Evolutionary conservation across 2,888 invertebrate species (phyloP), one percentile per base, ranked within the genome.

Genomic region (Eurytoma adleriae): DNA sequence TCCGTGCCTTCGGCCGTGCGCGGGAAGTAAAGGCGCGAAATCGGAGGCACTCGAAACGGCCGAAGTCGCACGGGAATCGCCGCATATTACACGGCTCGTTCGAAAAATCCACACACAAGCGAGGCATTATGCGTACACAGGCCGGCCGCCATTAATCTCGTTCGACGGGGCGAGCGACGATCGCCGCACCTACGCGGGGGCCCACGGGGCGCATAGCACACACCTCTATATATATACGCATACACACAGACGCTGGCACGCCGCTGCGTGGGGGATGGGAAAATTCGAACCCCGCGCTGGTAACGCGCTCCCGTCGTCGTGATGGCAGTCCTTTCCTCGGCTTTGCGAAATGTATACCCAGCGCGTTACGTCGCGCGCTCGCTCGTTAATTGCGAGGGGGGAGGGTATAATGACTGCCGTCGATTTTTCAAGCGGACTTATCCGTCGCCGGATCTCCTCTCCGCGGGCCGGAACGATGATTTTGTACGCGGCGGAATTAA

Each of bases 261-360:
- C 57, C 14, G 3, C 50, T 16, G 0, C 48, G 12, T 20, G 12
- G 20, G 57, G 74, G 67, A 67, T 75, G 74, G 74, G 74, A 75
- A 74, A 75, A 75, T 75, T 75, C 67, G 74, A 40, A 75, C 74
- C 74, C 74, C 57, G 66, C 74, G 57, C 57, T n/a, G 57, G 74
- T 66, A 66, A 75, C 74, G 67, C 40, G 40, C 40, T 40, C 67
- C 66, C 64, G 62, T 27, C 62, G 48, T 10, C 72, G 61, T 52
- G 50, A 18, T 20, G 48, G 14, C 48, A 27, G 50, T 59, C 14
- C 24, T 52, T 59, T 48, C 59, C 57, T 62, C 48, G 66, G 16
- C 66, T 14, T 48, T 12, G 27, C 20, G 50, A 40, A 40, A 40
- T 40, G 40, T 40, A n/a, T n/a, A 27, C 10, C 18, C 27, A n/a